Evolutionary conservation across 1,140 invertebrate species (phyloP), one percentile per base, ranked within the genome.

Genomic region (Bombus affinis): DNA sequence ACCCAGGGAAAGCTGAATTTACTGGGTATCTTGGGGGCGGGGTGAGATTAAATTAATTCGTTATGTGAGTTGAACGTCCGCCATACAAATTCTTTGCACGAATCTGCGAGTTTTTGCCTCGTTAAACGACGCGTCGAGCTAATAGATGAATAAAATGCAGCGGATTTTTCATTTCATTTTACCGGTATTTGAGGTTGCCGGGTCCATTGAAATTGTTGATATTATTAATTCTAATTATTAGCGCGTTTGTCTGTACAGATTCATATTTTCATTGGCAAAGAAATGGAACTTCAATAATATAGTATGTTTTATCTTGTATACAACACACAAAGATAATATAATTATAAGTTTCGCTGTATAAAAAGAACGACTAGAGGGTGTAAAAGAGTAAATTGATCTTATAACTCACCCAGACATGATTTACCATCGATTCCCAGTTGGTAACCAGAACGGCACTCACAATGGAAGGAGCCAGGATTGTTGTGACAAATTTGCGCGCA

Each of bases 401-500:
- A 3, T 6, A 25, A 53, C 76, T 80, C 35, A 97, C 97, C 96
- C 96, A 97, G 76, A 96, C 97, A 95, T 94, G 97, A 95, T 96
- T 97, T 93, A 82, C 94, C 92, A 88, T 96, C 96, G 39, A 90
- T 88, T n/a, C 93, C 92, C 70, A 96, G 92, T 22, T 93, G 88
- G 88, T 93, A 96, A 53, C 95, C 95, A 68, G 88, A 65, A 81
- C 85, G 92, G 86, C 95, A 95, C 37, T 94, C 93, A 66, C 95
- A 95, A 42, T 93, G 94, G 78, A 95, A 96, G 53, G 95, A 95
- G 66, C 96, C 96, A 47, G 91, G 93, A 84, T 95, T 94, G 91
- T 96, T 96, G 81, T 92, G 93, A 89, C 96, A 96, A 79, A 94
- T 93, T 85, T 95, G 92, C 0, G 96, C 96, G 86, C 97, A 97